phyloP scores from a whole-genome alignment of 1,140 invertebrate genomes.

The Homarus americanus region DNA sequence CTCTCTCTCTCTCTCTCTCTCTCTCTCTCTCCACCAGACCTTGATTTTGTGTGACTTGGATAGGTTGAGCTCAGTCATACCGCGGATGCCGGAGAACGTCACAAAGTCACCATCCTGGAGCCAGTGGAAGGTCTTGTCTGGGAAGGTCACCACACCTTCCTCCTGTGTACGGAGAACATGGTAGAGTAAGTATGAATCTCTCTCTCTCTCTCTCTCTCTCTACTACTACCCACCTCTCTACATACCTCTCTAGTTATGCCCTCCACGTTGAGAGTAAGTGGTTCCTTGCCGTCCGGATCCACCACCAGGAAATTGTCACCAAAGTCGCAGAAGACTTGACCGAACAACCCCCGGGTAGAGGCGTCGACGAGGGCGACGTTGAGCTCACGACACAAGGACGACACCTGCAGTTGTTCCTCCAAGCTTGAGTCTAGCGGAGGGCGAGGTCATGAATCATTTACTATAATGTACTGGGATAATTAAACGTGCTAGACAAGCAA shows the following conservation, averaged over 20 bases:
- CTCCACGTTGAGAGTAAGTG: conserved; percentile 91
- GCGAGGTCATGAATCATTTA: neutral
- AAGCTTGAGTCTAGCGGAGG: conserved; percentile 77
- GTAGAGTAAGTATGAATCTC: neutral
- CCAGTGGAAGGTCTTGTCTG: conserved; percentile 94
- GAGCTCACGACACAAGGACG: conserved; percentile 88
- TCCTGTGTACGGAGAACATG: conserved; percentile 66
- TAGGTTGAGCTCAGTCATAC: conserved; percentile 95
- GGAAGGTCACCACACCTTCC: conserved; percentile 91
- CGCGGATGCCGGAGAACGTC: conserved; percentile 89
- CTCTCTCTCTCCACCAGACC: no score
- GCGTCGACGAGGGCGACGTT: conserved; percentile 93
- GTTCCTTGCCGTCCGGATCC: conserved; percentile 93
- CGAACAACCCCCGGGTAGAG: conserved; percentile 94
- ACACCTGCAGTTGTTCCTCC: conserved; percentile 88
- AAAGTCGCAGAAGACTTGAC: conserved; percentile 98
- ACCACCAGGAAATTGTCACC: conserved; percentile 91
- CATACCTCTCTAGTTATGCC: conserved; percentile 82
- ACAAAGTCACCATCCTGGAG: conserved; percentile 97
- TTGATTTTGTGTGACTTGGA: conserved; percentile 93
- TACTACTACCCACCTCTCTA: neutral
- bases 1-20: no score
- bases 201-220: neutral
- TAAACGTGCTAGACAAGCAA: neutral
- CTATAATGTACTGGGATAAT: neutral